Percentiles rank a stretch among this genome's conserved stretches.
Evolutionary conservation across 2,113 vertebrate species (phyloP).

Genomic region (Hemiscyllium ocellatum): DNA sequence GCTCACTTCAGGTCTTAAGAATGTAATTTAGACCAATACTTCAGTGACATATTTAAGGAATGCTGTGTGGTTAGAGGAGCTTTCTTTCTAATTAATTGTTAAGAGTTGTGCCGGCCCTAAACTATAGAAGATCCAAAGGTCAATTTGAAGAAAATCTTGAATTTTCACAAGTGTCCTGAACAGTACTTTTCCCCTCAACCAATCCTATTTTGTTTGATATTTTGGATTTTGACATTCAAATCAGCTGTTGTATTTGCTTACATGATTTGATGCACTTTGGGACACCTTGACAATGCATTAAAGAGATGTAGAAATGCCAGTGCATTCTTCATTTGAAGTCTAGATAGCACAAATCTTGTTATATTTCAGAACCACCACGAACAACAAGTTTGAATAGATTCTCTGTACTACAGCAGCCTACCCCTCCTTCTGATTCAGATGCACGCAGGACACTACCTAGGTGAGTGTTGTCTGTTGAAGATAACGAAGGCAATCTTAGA

Average conservation of each 20-base stretch:
- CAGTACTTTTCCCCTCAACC: neutral
- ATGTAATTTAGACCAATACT: neutral
- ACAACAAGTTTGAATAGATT: slow-evolving; percentile 85
- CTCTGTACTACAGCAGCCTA: slow-evolving; percentile 82
- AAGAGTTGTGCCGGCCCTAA: neutral
- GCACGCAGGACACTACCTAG: slow-evolving; percentile 75
- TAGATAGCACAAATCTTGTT: neutral
- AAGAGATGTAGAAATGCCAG: neutral
- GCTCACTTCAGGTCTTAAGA: neutral
- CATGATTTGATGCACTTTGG: neutral
- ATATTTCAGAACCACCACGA: slow-evolving; percentile 70
- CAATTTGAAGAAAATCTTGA: neutral
- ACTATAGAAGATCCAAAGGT: neutral
- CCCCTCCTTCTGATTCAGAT: slow-evolving; percentile 71
- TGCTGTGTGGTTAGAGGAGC: neutral
- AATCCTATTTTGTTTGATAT: neutral
- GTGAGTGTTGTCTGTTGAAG: slow-evolving; percentile 47
- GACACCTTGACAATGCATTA: neutral
- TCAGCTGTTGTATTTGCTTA: neutral
- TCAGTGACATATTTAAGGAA: neutral
- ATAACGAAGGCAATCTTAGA: neutral
- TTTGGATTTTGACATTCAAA: neutral
- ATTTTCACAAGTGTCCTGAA: neutral
- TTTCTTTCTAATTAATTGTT: neutral
- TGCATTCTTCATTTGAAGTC: neutral